Evolutionary conservation across 2,888 invertebrate species (phyloP).

Genomic region (Pristionchus fissidentatus): DNA sequence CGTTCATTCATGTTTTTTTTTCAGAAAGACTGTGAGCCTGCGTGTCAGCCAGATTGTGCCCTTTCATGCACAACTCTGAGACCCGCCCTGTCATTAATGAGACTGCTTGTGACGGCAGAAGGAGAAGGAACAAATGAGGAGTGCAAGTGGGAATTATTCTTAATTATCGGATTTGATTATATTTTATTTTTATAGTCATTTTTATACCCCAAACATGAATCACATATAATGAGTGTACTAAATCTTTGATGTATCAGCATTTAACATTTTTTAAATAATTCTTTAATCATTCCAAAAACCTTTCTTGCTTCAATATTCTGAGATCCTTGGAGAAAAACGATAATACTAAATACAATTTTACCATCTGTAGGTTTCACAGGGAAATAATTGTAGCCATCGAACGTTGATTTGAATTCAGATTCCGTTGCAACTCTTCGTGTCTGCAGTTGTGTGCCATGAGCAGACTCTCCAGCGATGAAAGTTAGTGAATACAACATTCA

Average conservation of each 20-base stretch:
- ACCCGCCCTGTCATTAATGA: conserved; percentile 33
- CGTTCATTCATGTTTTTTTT: background rate
- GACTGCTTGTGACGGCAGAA: conserved; percentile 10
- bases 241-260: too few relatives aligned
- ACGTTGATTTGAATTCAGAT: background rate
- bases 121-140: background rate
- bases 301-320: too few relatives aligned
- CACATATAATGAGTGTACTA: too few relatives aligned
- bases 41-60: conserved; percentile 35
- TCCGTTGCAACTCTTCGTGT: background rate
- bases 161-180: background rate
- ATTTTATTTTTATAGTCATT: too few relatives aligned
- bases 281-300: too few relatives aligned
- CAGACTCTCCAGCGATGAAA: background rate
- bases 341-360: too few relatives aligned
- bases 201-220: too few relatives aligned
- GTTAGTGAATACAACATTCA: background rate
- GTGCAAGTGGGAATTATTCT: background rate
- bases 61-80: conserved; percentile 30
- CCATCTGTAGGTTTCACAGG: too few relatives aligned
- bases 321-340: too few relatives aligned
- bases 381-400: background rate
- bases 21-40: background rate
- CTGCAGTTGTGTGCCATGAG: conserved; percentile 27
- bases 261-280: too few relatives aligned